Evolutionary conservation across 2,113 vertebrate species (phyloP), one percentile per base, ranked within the genome.

Genomic region (Podocnemis expansa): DNA sequence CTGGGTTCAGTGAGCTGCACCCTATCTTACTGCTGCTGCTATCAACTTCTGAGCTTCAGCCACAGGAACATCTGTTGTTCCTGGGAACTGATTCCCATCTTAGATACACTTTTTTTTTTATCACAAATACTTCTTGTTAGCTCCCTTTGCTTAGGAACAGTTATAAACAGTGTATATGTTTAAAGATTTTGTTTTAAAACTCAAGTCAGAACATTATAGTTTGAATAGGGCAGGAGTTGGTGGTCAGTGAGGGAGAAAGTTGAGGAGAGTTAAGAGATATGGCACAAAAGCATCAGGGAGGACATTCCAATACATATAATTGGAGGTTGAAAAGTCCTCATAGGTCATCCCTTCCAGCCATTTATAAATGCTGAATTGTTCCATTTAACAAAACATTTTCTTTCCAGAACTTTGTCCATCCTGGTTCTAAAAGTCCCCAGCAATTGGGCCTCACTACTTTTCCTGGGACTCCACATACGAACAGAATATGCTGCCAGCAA

Each of bases 221-320:
- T 54, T n/a, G 89, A 78, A 49, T 86, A 82, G 60, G 51, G 27
- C 13, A 85, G 31, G 47, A 54, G 31, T n/a, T 93, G 19, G 43
- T 86, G 91, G 91, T 41, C 81, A 83, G 90, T 43, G 4, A 93
- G 25, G 78, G 73, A 19, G 83, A 89, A 38, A 43, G 2, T n/a
- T 1, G 3, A 27, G 27, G 19, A 84, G 27, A 41, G 27, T 80
- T 45, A 87, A 88, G 70, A 94, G 85, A 12, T 41, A 75, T 25
- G 22, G 41, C 38, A 43, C 43, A 76, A 96, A 94, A 10, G 19
- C 47, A 93, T 93, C 63, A 93, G 87, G n/a, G 63, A 38, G n/a
- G 19, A 70, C n/a, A 70, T 70, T 22, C 63, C 63, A 10, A 70
- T 17, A 34, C 5, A 76, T 24, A 5, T 29, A 93, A 91, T 83